Base-by-base conservation (phyloP, 2,797 vertebrate species). In the Chloroceryle inda region DNA sequence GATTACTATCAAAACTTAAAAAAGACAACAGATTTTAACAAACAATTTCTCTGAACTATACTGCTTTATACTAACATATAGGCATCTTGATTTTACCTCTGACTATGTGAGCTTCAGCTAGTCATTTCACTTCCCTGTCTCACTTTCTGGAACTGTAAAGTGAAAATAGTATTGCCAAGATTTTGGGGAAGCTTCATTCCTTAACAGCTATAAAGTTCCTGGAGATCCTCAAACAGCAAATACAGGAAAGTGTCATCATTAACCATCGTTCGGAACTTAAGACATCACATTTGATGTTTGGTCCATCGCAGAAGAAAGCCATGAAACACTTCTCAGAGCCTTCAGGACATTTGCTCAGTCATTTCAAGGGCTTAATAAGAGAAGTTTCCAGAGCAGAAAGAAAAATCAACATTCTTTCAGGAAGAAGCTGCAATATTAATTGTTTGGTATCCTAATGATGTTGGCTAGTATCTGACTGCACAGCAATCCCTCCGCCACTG, bases 261-360 rank as follows among this genome's bases (percentile, higher is more conserved):
- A 78, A 92, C 35, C 63, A 92, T 61, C 47, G 85, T 63, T 79
- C 62, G 93, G 89, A 95, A 96, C 92, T 78, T 38, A 95, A 84
- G 73, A 86, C 76, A 91, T 85, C 68, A 72, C 45, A 78, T 81
- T 77, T 73, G 66, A 94, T 52, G 56, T 85, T 87, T 85, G 94
- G 66, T 90, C 76, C 53, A 20, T 80, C 37, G 88, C 35, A 67
- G 62, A 92, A 88, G 44, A 26, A 58, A 90, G 53, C 33, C 68
- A 59, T 15, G 12, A 91, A 59, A 73, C 37, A 40, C 86, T 67
- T 76, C 37, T 72, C 26, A 11, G 1, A 3, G 3, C 55, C 68
- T 89, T 74, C 89, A 75, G 55, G 82, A 74, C 53, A 66, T 64
- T 68, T 56, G 13, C 45, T 85, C 76, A 61, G 37, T 83, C 31